Base-by-base conservation (phyloP, 2,797 vertebrate species). In the Picus viridis region DNA sequence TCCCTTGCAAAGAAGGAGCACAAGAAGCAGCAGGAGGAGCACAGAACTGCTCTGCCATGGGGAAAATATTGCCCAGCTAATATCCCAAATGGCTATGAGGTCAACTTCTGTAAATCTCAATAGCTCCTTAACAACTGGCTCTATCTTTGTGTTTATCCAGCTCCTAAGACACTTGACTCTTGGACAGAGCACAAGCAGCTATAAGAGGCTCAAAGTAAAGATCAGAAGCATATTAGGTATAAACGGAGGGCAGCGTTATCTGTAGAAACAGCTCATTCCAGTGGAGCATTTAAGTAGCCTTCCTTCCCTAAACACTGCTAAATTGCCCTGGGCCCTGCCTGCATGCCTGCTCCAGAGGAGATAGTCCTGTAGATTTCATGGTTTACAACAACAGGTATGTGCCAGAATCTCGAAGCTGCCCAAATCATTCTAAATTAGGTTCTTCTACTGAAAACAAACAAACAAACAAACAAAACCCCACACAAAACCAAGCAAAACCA, bases 161-260 rank as follows among this genome's bases (percentile, higher is more conserved):
- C 77, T 89, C 41, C 61, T 88, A 70, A 76, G 74, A 92, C 85
- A 92, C 93, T 94, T 93, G 93, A 94, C 78, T 94, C 69, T 54
- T 88, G 73, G 82, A 74, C 56, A 43, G 83, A 94, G 47, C 68
- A 73, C 64, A 88, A 84, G 85, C 77, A 93, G 80, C 71, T 79
- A 0, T 61, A 89, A 92, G 80, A 86, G 74, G 77, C 76, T 94
- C 95, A 93, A 92, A 79, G 77, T 87, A 93, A 91, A 94, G 80
- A 92, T 90, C 73, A 94, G 74, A 91, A 86, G 56, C 54, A 74
- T 65, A 59, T 86, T 81, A 82, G 2, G 4, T 69, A 65, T 57
- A 83, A 90, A 88, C 26, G 49, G 64, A 76, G 71, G 77, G 83
- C 81, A 0, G 0, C 0, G 4, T 79, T 89, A 90, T 86, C 89